Evolutionary conservation across 2,113 vertebrate genomes (phyloP).

Genomic region (Lepisosteus osseus): DNA sequence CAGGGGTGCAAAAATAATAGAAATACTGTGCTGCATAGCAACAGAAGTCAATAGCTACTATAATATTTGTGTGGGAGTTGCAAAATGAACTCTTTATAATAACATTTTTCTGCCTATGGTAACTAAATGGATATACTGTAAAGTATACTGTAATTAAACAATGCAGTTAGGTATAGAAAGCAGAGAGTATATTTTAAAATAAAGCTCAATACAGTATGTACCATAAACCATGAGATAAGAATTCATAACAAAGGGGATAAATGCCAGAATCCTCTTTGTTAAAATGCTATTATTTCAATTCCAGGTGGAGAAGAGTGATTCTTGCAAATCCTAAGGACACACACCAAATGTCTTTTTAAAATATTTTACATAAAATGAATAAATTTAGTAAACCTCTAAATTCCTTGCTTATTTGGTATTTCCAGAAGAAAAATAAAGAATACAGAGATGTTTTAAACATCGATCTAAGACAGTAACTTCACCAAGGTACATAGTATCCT

Average conservation of each 20-base stretch:
- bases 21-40: constrained; percentile 5
- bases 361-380: no score
- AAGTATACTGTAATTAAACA: neutral
- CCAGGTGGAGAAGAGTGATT: no score
- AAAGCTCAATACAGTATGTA: neutral
- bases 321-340: no score
- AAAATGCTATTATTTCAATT: no score
- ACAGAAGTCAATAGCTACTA: constrained; percentile 4
- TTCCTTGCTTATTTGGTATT: no score
- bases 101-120: neutral
- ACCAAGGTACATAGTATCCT: no score
- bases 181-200: neutral
- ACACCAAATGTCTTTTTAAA: no score
- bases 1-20: neutral
- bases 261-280: neutral
- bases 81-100: neutral
- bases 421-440: no score
- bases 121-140: neutral
- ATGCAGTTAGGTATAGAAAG: neutral
- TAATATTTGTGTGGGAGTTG: constrained; percentile 15
- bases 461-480: no score
- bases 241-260: neutral
- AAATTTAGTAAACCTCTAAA: no score
- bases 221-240: neutral
- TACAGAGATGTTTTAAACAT: no score